Conservation (phyloP, 2,888 invertebrate genomes). For the Xestia rhomboidea region DNA sequence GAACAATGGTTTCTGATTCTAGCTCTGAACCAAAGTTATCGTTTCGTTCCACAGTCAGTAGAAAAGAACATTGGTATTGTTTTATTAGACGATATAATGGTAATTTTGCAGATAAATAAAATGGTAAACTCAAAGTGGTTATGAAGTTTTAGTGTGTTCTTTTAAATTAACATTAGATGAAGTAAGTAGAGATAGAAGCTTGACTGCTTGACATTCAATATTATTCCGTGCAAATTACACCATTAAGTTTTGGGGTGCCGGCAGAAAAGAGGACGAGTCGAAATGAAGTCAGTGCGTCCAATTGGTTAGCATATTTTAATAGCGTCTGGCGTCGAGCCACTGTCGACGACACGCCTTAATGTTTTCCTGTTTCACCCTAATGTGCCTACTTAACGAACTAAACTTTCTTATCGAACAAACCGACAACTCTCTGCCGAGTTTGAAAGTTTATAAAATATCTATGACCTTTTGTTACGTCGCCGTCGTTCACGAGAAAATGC, state of each 20-base stretch:
- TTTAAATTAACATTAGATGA: slow-evolving; percentile 42
- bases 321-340: slow-evolving; percentile 87
- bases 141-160: neutral
- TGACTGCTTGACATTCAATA: slow-evolving; percentile 76
- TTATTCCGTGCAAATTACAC: slow-evolving; percentile 80
- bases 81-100: neutral
- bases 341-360: slow-evolving; percentile 85
- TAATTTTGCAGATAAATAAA: neutral
- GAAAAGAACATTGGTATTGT: neutral
- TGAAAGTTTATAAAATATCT: slow-evolving; percentile 82
- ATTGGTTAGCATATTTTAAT: slow-evolving; percentile 89
- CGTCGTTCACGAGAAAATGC: slow-evolving; percentile 68
- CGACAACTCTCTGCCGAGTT: slow-evolving; percentile 81
- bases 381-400: slow-evolving; percentile 89
- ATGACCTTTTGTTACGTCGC: slow-evolving; percentile 71
- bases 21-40: slow-evolving; percentile 4
- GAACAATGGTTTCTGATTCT: slow-evolving; percentile 36
- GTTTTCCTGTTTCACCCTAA: slow-evolving; percentile 89
- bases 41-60: neutral
- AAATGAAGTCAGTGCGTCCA: slow-evolving; percentile 82
- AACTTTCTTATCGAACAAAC: slow-evolving; percentile 89
- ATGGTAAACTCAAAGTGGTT: neutral
- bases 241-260: slow-evolving; percentile 74
- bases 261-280: slow-evolving; percentile 72
- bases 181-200: slow-evolving; percentile 73